These are phyloP conservation scores for Carcinoscorpius rotundicauda DNA, from an alignment of 1,140 invertebrate genomes.

Conservation along the genomic window DNA sequence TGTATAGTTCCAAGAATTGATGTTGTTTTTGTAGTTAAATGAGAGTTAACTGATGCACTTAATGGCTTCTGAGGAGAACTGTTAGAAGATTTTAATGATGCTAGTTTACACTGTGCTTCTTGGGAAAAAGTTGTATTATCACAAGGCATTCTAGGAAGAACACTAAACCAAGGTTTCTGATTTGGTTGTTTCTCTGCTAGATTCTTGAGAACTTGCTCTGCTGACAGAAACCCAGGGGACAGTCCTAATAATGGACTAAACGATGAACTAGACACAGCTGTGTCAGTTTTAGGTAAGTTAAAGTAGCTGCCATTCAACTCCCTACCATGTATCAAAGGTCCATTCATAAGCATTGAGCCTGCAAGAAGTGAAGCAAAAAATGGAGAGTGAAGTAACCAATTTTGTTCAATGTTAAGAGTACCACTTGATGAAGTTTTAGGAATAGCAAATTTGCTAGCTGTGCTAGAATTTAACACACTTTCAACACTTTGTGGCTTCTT, in stretches of 20 bases:
- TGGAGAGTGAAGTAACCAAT: conserved; percentile 20
- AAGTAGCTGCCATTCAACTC: conserved; percentile 19
- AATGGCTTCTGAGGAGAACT: too few relatives aligned
- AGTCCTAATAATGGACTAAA: conserved; percentile 18
- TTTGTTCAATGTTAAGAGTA: background rate
- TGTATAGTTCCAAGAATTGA: too few relatives aligned
- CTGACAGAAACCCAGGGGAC: conserved; percentile 10
- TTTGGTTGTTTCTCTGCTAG: conserved; percentile 20
- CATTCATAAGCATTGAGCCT: conserved; percentile 22
- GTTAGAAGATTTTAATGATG: background rate
- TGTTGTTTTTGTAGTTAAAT: too few relatives aligned
- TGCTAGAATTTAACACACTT: too few relatives aligned
- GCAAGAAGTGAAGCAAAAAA: conserved; percentile 23
- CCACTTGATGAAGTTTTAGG: too few relatives aligned
- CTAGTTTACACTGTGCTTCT: background rate
- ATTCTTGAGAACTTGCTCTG: conserved; percentile 13
- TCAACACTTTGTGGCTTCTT: too few relatives aligned
- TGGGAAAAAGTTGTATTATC: conserved; percentile 31
- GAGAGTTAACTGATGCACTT: too few relatives aligned
- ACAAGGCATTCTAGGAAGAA: conserved; percentile 47
- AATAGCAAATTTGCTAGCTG: too few relatives aligned
- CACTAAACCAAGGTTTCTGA: conserved; percentile 46
- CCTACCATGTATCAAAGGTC: conserved; percentile 13
- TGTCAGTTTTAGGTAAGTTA: too few relatives aligned
- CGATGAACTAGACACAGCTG: conserved; percentile 5